Evolutionary conservation across 23 tunicate species (phyloP), one percentile per base, ranked within the genome.

Genomic region (Trididemnum miniatum): DNA sequence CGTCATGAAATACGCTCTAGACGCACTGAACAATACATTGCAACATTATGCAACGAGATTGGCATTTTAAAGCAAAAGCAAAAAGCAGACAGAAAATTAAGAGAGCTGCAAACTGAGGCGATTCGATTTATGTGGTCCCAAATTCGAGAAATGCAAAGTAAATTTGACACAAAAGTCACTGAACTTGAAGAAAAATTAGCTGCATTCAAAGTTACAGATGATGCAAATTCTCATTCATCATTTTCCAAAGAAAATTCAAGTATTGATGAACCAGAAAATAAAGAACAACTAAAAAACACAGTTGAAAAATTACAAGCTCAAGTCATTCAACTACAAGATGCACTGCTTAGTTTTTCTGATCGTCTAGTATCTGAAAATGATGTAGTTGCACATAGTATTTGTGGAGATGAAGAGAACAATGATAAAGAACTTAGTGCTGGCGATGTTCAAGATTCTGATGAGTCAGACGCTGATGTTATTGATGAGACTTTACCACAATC

Each of bases 101-200:
- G 97, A 66, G 91, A 92, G 35, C 29, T 92, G 26, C 97, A 92
- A 72, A 87, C 92, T 50, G 97, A 92, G 83, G 97, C 97, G 2
- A 92, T 92, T 31, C 59, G 92, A 26, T 87, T 83, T 72, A 83
- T 92, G 88, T 92, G 97, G 97, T 51, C 91, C 0, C 91, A 92
- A 57, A 77, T 77, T 23, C 66, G 67, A 12, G 54, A 77, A 54
- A 35, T 77, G 25, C 82, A 77, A 54, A 52, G 24, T 7, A 77
- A 57, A 28, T 54, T 24, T 77, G 59, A 73, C 25, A 2, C 59
- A 2, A 73, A 73, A 73, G 30, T 73, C 1, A 2, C 57, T 20
- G 79, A 73, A 23, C 59, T 73, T 37, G 79, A 73, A 39, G 30
- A 20, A 39, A 73, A 40, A 38, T 15, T 73, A 37, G 59, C 59